Percentiles rank a stretch among this genome's conserved stretches.
phyloP scores from a whole-genome alignment of 2,113 vertebrate species.

The Geococcyx californianus region DNA sequence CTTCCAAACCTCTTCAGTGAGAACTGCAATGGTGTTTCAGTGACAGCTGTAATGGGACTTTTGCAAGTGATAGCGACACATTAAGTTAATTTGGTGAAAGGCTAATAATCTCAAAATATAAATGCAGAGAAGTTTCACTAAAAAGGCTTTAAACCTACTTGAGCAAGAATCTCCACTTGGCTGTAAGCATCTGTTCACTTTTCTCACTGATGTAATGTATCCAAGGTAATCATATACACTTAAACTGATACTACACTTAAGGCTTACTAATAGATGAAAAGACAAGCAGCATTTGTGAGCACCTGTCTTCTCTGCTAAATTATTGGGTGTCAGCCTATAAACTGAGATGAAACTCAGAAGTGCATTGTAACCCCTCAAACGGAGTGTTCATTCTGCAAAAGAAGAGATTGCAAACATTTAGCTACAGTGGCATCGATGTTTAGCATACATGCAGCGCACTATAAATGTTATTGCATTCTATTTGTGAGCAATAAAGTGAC shows the following conservation, averaged over 20 bases:
- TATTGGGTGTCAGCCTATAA: neutral
- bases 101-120: neutral
- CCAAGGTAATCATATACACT: neutral
- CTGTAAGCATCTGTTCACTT: neutral
- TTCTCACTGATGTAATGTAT: neutral
- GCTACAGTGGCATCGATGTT: neutral
- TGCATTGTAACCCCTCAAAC: neutral
- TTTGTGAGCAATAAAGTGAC: neutral
- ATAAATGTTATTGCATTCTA: neutral
- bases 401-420: neutral
- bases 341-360: neutral
- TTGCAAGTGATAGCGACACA: neutral
- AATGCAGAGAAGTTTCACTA: neutral
- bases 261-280: neutral
- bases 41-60: neutral
- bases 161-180: neutral
- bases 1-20: neutral
- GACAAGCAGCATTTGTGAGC: neutral
- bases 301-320: neutral
- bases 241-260: neutral
- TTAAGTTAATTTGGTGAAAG: neutral
- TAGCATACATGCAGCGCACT: neutral
- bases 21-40: neutral
- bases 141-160: neutral
- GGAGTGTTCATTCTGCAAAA: neutral